A percentile compares a stretch with the other conserved stretches of the same genome.
These are phyloP conservation scores for Hippocampus zosterae DNA, from an alignment of 2,113 vertebrate species.

Conservation along the genomic window DNA sequence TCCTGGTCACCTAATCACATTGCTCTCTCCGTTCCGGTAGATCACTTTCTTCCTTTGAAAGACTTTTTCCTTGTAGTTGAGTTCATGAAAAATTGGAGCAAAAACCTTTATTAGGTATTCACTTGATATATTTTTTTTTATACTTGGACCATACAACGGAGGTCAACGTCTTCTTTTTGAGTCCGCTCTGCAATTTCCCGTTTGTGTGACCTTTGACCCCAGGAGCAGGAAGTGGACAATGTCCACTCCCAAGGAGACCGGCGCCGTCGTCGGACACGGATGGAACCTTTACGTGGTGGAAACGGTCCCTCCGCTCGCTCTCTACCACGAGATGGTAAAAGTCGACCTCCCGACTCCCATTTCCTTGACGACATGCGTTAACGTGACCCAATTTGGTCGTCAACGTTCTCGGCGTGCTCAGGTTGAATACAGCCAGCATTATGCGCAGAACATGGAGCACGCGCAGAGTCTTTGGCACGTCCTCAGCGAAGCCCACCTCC, in stretches of 20 bases:
- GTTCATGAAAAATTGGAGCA: too few species aligned
- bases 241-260: constrained; percentile 64
- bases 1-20: too few species aligned
- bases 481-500: constrained; percentile 88
- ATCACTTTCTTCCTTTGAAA: too few species aligned
- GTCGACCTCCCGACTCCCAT: not conserved
- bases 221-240: constrained; percentile 76
- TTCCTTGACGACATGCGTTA: not conserved
- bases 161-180: not conserved
- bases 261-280: constrained; percentile 72
- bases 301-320: constrained; percentile 79
- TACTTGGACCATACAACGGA: not conserved
- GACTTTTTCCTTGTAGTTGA: too few species aligned
- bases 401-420: constrained; percentile 38
- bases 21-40: too few species aligned
- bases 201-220: constrained; percentile 39
- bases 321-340: constrained; percentile 92
- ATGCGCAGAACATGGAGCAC: constrained; percentile 69
- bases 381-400: not conserved
- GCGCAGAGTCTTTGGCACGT: constrained; percentile 88
- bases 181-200: not conserved
- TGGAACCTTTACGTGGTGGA: constrained; percentile 95
- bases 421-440: constrained; percentile 88
- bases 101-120: too few species aligned
- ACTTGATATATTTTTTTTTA: not conserved